A percentile compares a stretch with the other conserved stretches of the same genome.
phyloP scores from a whole-genome alignment of 2,113 vertebrate genomes.

The Sylvilagus bachmani region DNA sequence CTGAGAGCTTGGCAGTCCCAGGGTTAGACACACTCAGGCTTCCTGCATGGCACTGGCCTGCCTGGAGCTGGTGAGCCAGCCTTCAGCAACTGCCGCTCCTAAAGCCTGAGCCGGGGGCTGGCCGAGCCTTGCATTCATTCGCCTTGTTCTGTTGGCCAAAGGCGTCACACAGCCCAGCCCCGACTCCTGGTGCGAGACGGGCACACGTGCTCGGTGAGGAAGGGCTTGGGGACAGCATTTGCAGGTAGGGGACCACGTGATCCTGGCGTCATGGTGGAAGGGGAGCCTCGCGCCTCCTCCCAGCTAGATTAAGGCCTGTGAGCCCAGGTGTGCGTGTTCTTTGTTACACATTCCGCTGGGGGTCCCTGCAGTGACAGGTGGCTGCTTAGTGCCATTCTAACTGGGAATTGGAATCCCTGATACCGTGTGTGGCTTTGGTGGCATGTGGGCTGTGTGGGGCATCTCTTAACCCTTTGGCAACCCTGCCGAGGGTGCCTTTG shows the following conservation, averaged over 20 bases:
- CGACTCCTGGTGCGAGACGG: neutral
- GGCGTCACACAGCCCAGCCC: neutral
- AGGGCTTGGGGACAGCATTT: neutral
- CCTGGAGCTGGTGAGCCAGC: neutral
- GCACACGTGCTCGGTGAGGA: neutral
- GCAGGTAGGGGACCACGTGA: neutral
- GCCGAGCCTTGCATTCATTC: neutral
- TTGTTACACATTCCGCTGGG: too few relatives aligned
- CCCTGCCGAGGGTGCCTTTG: neutral
- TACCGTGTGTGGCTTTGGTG: neutral
- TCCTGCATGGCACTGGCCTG: neutral
- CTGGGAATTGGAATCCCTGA: neutral
- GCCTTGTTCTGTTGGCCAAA: neutral
- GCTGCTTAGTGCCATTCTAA: neutral
- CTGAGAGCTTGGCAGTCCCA: neutral
- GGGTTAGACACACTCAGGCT: neutral
- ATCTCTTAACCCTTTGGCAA: neutral
- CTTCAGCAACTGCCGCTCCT: neutral
- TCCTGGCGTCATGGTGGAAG: neutral
- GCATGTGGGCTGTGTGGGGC: neutral
- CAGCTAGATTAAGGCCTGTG: too few relatives aligned
- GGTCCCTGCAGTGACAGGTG: neutral
- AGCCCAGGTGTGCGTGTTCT: fast-evolving
- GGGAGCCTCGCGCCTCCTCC: neutral
- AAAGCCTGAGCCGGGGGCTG: neutral